Evolutionary conservation across 2,888 invertebrate genomes (phyloP), one percentile per base, ranked within the genome.

Genomic region (Nebria salina): DNA sequence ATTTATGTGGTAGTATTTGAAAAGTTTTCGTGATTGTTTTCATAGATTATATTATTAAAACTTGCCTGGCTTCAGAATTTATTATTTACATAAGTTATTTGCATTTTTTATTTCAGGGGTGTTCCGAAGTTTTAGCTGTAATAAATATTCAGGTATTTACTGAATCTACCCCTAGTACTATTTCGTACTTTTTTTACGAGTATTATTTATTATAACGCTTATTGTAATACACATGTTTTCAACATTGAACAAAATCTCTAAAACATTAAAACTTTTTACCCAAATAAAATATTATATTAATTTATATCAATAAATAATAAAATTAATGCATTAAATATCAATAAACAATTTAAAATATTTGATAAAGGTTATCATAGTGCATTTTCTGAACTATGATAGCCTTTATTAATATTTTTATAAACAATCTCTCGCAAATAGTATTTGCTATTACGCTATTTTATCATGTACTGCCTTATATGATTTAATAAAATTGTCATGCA

Each of bases 1-100:
- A 54, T 54, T 54, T 54, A 54, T 4, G 54, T 54, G 54, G 54
- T 54, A 8, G 54, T 54, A 54, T 54, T 54, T 54, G 54, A 54
- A 54, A 54, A 54, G 54, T 54, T 54, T 54, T 54, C 54, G 54
- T 54, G 54, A 54, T 54, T 54, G 54, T 54, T 54, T 54, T 54
- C 54, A 13, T 54, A 54, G 54, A 54, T 54, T 54, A 54, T 11
- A 3, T 54, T 54, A 54, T 54, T 54, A 54, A 54, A 54, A 54
- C 54, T 54, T 54, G 4, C 54, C 54, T 8, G 54, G 54, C 6
- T 54, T 54, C 54, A 54, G 54, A 54, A 54, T 54, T 54, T 54
- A 54, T 54, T 54, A 54, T 54, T 54, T 54, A 54, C 54, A 54
- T 54, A 54, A 54, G 54, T 11, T 54, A 54, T 54, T 54, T 54